Percentiles rank a stretch among this genome's conserved stretches.
These are phyloP conservation scores for Trichechus manatus DNA, from an alignment of 2,113 vertebrate genomes.

Conservation along the genomic window DNA sequence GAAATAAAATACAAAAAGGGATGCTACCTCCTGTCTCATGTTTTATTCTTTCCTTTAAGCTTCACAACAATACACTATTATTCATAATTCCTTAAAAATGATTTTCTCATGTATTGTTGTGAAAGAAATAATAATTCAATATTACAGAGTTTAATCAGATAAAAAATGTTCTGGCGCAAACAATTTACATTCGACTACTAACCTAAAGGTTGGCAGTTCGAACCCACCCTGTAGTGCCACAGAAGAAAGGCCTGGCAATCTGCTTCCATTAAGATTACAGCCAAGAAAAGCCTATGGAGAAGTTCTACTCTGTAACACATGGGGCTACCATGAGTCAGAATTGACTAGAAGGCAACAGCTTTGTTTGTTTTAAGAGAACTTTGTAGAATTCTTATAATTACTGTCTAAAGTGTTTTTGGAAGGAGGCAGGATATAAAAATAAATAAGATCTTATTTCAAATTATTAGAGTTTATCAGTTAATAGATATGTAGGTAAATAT, in stretches of 20 bases:
- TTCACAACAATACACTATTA: background rate
- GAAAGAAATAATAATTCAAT: background rate
- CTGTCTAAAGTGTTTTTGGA: slow-evolving; percentile 1
- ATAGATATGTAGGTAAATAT: slow-evolving; percentile 41
- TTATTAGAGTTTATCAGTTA: slow-evolving; percentile 28
- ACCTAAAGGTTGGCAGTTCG: background rate
- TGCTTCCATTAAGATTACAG: background rate
- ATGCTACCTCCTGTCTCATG: background rate
- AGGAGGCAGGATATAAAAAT: background rate
- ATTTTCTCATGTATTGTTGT: background rate
- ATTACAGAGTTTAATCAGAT: background rate
- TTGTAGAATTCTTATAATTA: background rate
- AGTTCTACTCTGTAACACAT: background rate
- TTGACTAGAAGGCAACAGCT: background rate
- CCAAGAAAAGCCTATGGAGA: background rate
- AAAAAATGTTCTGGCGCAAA: background rate
- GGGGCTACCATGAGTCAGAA: background rate
- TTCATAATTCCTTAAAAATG: background rate
- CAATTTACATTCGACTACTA: background rate
- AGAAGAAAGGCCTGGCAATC: background rate
- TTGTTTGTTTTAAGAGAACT: background rate
- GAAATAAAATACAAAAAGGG: background rate
- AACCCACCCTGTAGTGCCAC: background rate
- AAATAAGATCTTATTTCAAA: slow-evolving; percentile 6
- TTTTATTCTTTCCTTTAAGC: background rate